phyloP scores from a whole-genome alignment of 2,113 vertebrate genomes.

The Geococcyx californianus region DNA sequence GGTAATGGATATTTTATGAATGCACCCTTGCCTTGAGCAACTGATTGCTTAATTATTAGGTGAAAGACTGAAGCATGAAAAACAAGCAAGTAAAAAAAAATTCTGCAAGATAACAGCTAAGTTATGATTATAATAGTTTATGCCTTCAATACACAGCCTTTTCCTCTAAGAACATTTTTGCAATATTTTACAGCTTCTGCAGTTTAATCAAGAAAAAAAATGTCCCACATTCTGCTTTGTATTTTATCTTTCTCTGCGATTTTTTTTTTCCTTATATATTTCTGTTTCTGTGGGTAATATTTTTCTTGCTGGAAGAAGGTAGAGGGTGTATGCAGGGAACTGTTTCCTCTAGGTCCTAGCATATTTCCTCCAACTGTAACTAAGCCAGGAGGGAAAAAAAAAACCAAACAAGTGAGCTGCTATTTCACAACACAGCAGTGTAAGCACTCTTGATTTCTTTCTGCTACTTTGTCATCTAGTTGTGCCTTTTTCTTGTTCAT shows the following conservation, averaged over 20 bases:
- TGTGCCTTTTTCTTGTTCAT: not conserved
- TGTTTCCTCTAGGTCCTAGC: conserved; percentile 16
- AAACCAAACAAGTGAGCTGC: not conserved
- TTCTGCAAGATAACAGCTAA: not conserved
- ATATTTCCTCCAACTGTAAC: not conserved
- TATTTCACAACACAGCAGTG: not conserved
- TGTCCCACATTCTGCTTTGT: not conserved
- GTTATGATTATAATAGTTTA: not conserved
- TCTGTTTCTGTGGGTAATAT: conserved; percentile 31
- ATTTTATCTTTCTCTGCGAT: not conserved
- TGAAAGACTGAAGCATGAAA: not conserved
- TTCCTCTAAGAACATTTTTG: not conserved
- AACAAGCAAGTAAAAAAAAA: not conserved
- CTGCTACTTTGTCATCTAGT: not conserved
- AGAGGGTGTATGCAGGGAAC: conserved; percentile 28
- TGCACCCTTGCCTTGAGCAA: not conserved
- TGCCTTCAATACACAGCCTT: not conserved
- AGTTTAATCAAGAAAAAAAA: not conserved
- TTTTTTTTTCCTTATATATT: not conserved
- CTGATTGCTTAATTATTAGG: not conserved
- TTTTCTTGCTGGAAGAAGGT: conserved; percentile 9
- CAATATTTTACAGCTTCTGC: not conserved
- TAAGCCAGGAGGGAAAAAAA: not conserved
- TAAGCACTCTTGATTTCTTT: not conserved
- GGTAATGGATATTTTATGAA: conserved; percentile 33